Evolutionary conservation across 2,797 vertebrate genomes (phyloP).

Genomic region (Alosa sapidissima): DNA sequence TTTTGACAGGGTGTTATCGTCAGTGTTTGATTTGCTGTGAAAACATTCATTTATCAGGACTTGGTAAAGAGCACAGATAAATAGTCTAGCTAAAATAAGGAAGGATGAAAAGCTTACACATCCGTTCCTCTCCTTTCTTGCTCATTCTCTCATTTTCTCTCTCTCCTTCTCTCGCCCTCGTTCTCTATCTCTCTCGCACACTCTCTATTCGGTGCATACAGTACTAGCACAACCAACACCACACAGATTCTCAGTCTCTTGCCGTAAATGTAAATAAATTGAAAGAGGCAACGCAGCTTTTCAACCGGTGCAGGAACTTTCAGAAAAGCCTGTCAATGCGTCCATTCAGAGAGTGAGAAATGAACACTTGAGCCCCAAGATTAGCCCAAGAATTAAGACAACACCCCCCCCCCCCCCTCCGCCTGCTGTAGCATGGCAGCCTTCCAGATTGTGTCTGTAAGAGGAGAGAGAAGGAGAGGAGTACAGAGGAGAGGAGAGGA

Average conservation of each 20-base stretch:
- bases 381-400: constrained; percentile 45
- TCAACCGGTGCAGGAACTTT: constrained; percentile 41
- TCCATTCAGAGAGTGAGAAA: constrained; percentile 42
- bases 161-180: neutral
- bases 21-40: constrained; percentile 55
- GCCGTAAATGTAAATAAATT: constrained; percentile 36
- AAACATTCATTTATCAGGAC: constrained; percentile 54
- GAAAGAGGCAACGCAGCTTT: constrained; percentile 37
- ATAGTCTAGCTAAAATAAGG: constrained; percentile 40
- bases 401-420: neutral
- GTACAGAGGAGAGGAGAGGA: neutral
- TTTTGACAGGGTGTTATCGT: constrained; percentile 51
- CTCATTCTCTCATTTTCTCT: neutral
- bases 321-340: constrained; percentile 41
- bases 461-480: neutral
- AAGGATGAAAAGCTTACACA: constrained; percentile 33
- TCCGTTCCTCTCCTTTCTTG: neutral
- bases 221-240: neutral
- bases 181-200: constrained; percentile 9
- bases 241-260: constrained; percentile 18
- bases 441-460: neutral
- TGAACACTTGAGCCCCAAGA: constrained; percentile 44
- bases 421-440: neutral
- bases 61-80: constrained; percentile 47
- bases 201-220: neutral